These are phyloP conservation scores for Lepidurus packardi DNA, from an alignment of 1,140 invertebrate species.

Conservation along the genomic window DNA sequence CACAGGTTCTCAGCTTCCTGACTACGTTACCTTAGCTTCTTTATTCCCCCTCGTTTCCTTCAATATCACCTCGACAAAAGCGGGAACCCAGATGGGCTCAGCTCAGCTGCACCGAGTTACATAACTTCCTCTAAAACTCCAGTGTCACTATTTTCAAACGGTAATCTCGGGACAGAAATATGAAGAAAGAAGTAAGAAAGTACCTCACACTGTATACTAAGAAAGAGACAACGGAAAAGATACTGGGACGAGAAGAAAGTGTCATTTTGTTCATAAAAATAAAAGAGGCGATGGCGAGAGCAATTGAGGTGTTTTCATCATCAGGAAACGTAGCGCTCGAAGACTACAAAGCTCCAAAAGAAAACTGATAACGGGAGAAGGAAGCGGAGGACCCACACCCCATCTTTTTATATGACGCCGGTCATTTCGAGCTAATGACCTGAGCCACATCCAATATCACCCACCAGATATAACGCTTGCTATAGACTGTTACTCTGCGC, in stretches of 20 bases:
- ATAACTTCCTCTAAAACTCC: too few species aligned
- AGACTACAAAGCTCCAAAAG: too few species aligned
- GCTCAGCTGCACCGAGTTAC: too few species aligned
- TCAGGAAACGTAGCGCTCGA: too few species aligned
- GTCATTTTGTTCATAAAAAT: not conserved
- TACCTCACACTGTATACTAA: not conserved
- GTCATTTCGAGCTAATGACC: conserved; percentile 14
- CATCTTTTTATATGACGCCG: not conserved
- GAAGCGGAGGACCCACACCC: not conserved
- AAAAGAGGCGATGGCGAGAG: too few species aligned
- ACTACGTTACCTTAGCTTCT: not conserved
- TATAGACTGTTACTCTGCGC: not conserved
- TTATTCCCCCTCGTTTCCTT: not conserved
- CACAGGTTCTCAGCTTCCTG: conserved; percentile 7
- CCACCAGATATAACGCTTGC: not conserved
- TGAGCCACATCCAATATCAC: conserved; percentile 18
- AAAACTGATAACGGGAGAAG: not conserved
- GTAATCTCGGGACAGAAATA: too few species aligned
- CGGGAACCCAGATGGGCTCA: not conserved
- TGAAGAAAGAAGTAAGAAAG: not conserved
- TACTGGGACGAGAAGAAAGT: not conserved
- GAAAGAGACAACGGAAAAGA: not conserved
- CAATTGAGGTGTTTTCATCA: too few species aligned
- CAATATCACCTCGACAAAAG: not conserved
- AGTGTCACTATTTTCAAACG: too few species aligned